Conservation (phyloP, 2,113 vertebrate species). For the Tinamus guttatus region DNA sequence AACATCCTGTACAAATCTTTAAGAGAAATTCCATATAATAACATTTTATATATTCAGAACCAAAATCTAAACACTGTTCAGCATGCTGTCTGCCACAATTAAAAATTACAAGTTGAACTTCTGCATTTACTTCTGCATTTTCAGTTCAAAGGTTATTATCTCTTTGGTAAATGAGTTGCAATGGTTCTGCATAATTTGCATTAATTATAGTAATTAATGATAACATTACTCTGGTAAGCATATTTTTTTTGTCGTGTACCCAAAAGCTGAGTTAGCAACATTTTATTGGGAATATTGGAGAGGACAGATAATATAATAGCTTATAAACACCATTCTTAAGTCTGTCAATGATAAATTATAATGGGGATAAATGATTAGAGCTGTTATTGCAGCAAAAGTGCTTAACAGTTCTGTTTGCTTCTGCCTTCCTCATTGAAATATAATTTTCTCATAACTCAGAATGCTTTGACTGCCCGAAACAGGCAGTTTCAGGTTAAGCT, state of each 20-base stretch:
- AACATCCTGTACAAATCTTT: background rate
- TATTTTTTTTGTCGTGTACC: background rate
- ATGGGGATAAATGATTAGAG: constrained; percentile 1
- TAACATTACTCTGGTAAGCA: constrained; percentile 1
- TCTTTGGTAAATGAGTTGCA: constrained; percentile 37
- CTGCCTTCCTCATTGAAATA: background rate
- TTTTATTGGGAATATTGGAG: background rate
- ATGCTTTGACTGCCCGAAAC: background rate
- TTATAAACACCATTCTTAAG: background rate
- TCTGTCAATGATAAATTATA: constrained; percentile 20
- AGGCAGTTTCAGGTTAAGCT: background rate
- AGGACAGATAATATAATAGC: constrained; percentile 1
- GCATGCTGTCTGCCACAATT: background rate
- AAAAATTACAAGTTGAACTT: background rate
- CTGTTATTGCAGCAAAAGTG: background rate
- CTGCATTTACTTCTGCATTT: constrained; percentile 25
- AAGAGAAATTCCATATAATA: background rate
- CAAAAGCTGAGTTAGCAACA: constrained; percentile 10
- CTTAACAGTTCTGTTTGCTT: background rate
- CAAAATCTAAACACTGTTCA: background rate
- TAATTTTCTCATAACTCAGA: background rate
- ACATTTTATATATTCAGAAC: background rate
- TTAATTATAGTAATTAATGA: constrained; percentile 55
- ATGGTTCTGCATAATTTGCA: constrained; percentile 36
- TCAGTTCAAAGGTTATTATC: constrained; percentile 57